A percentile compares a stretch with the other conserved stretches of the same genome.
Evolutionary conservation across 2,113 vertebrate genomes (phyloP).

Genomic region (Gavialis gangeticus): DNA sequence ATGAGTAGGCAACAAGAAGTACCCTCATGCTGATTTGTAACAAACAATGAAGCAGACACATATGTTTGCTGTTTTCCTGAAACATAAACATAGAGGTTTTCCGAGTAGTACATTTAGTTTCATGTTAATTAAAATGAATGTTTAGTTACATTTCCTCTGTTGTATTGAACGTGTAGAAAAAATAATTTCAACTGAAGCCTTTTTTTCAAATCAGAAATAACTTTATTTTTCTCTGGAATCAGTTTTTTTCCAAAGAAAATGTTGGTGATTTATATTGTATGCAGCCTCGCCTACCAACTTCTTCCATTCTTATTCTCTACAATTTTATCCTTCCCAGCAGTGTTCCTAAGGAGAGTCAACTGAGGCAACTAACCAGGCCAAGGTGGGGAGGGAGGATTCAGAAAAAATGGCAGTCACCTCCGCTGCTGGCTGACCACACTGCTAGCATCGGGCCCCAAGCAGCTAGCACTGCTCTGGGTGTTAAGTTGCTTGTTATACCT

Average conservation of each 20-base stretch:
- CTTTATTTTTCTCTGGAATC: not conserved
- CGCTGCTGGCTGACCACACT: too few relatives aligned
- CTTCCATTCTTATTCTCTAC: not conserved
- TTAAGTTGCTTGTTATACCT: too few relatives aligned
- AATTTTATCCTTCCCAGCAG: not conserved
- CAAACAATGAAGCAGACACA: conserved; percentile 57
- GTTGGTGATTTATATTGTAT: not conserved
- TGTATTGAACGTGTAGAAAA: conserved; percentile 66
- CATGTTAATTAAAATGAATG: conserved; percentile 80
- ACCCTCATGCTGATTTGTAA: conserved; percentile 25
- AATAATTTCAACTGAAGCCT: conserved; percentile 29
- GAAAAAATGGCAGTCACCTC: too few relatives aligned
- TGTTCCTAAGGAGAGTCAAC: too few relatives aligned
- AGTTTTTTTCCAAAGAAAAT: not conserved
- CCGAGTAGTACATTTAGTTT: conserved; percentile 71
- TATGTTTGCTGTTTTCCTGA: conserved; percentile 61
- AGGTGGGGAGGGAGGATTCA: too few relatives aligned
- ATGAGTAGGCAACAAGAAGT: conserved; percentile 41
- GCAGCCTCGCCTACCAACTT: not conserved
- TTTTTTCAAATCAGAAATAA: not conserved
- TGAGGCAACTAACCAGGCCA: too few relatives aligned
- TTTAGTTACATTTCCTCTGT: conserved; percentile 75
- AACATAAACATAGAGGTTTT: conserved; percentile 64
- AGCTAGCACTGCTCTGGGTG: too few relatives aligned
- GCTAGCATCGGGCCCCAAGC: too few relatives aligned